Evolutionary conservation across 2,888 invertebrate genomes (phyloP).

Genomic region (Drosophila affinis): DNA sequence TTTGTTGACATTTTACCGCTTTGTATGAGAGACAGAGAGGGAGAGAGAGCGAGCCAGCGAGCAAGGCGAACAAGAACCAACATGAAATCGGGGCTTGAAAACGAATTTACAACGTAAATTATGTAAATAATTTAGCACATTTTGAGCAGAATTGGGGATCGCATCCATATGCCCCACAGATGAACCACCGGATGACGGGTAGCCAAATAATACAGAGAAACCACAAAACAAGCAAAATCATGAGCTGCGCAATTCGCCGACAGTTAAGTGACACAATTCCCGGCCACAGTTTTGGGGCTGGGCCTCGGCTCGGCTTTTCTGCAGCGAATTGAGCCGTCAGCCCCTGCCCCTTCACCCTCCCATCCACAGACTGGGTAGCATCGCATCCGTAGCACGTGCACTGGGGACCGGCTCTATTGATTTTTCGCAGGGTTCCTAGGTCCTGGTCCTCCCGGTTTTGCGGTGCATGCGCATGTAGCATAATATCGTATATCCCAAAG

Average conservation of each 20-base stretch:
- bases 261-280: constrained; percentile 75
- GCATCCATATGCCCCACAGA: constrained; percentile 20
- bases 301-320: constrained; percentile 32
- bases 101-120: constrained; percentile 33
- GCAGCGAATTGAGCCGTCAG: constrained; percentile 25
- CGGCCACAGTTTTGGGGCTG: constrained; percentile 36
- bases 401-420: constrained; percentile 61
- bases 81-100: constrained; percentile 12
- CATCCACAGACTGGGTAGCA: constrained; percentile 2
- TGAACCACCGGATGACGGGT: constrained; percentile 15
- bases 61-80: constrained; percentile 10
- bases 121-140: constrained; percentile 65
- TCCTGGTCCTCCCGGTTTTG: constrained; percentile 24
- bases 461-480: constrained; percentile 47
- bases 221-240: constrained; percentile 6
- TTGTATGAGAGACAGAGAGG: constrained; percentile 12
- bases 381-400: constrained; percentile 44
- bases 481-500: constrained; percentile 24
- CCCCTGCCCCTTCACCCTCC: neutral
- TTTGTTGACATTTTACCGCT: constrained; percentile 71
- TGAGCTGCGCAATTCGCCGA: constrained; percentile 46
- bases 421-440: constrained; percentile 62
- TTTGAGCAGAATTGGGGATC: constrained; percentile 30
- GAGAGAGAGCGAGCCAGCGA: constrained; percentile 2
- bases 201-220: constrained; percentile 4